Conservation (phyloP, 2,113 vertebrate genomes). For the Falco punctatus region DNA sequence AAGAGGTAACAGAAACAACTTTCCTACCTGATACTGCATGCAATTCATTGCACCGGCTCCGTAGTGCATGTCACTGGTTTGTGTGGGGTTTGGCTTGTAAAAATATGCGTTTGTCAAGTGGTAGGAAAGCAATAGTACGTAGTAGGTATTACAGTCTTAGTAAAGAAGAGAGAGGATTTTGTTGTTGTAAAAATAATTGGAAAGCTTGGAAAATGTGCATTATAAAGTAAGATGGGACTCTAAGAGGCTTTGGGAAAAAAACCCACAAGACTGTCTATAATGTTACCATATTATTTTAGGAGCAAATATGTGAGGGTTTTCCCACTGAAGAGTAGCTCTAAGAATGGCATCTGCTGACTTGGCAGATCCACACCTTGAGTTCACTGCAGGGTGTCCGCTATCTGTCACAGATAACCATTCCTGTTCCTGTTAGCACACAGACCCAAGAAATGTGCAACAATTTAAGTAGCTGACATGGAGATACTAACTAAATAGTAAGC, state of each 20-base stretch:
- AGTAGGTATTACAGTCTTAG: neutral
- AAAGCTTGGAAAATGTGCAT: neutral
- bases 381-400: neutral
- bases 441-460: neutral
- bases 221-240: neutral
- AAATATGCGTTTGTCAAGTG: neutral
- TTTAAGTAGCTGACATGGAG: neutral
- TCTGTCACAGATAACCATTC: neutral
- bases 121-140: neutral
- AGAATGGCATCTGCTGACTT: slow-evolving; percentile 15
- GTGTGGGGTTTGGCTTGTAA: neutral
- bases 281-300: neutral
- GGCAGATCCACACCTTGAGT: neutral
- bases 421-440: neutral
- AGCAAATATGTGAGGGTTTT: neutral
- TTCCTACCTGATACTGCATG: slow-evolving; percentile 67
- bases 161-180: neutral
- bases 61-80: slow-evolving; percentile 48
- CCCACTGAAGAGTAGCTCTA: neutral
- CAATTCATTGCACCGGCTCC: neutral
- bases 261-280: neutral
- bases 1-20: slow-evolving; percentile 69
- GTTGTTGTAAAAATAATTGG: neutral
- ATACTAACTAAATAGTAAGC: neutral
- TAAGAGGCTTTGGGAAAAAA: neutral